phyloP scores from a whole-genome alignment of 2,888 invertebrate species.

The Anoncus sp. region DNA sequence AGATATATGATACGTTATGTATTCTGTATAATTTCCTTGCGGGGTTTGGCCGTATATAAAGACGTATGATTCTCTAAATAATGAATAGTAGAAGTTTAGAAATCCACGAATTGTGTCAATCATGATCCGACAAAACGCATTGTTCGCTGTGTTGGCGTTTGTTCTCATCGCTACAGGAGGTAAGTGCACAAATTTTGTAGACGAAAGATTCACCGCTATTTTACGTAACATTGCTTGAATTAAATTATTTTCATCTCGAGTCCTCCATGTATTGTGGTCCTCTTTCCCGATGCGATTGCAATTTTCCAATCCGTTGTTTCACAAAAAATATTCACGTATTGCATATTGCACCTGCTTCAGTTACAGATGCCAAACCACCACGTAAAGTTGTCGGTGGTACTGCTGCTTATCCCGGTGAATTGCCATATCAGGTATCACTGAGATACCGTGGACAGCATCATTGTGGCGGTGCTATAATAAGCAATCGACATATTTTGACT shows the following conservation, averaged over 20 bases:
- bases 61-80: not conserved
- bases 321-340: too few relatives aligned
- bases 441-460: slow-evolving; percentile 60
- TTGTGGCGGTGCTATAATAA: slow-evolving; percentile 73
- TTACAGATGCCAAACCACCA: slow-evolving; percentile 39
- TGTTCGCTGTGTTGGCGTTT: slow-evolving; percentile 22
- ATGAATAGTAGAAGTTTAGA: not conserved
- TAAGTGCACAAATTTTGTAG: slow-evolving; percentile 17
- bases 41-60: slow-evolving; percentile 30
- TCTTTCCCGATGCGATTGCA: too few relatives aligned
- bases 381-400: slow-evolving; percentile 69
- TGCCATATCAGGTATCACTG: slow-evolving; percentile 73
- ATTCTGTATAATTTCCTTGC: too few relatives aligned
- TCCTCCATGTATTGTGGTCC: too few relatives aligned
- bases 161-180: slow-evolving; percentile 16
- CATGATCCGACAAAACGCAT: slow-evolving; percentile 25
- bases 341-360: too few relatives aligned
- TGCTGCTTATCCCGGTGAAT: slow-evolving; percentile 64
- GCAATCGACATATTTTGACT: slow-evolving; percentile 67
- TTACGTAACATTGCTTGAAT: too few relatives aligned
- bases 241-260: too few relatives aligned
- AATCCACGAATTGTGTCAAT: not conserved
- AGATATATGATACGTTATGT: too few relatives aligned
- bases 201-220: too few relatives aligned
- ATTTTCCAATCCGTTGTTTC: too few relatives aligned